Percentiles rank a stretch among this genome's conserved stretches.
These are phyloP conservation scores for Bucorvus abyssinicus DNA, from an alignment of 2,797 vertebrate genomes.

Conservation along the genomic window DNA sequence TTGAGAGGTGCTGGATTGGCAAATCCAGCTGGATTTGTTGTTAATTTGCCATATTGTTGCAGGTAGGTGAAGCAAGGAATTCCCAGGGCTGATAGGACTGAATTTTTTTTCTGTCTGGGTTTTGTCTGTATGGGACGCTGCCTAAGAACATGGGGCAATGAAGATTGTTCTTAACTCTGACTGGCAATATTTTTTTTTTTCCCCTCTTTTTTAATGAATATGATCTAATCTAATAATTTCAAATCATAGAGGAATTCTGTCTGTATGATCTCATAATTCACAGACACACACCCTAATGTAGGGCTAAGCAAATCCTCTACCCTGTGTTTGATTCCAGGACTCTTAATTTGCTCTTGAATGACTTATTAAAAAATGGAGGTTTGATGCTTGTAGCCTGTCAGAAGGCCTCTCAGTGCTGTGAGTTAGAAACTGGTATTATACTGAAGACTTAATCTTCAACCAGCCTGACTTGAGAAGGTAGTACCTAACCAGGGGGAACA, in stretches of 20 bases:
- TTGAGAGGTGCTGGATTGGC: background rate
- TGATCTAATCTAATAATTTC: background rate
- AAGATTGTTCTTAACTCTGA: background rate
- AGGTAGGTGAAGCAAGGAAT: background rate
- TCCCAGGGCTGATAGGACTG: background rate
- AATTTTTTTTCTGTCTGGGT: background rate
- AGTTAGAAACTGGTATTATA: background rate
- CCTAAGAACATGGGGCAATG: background rate
- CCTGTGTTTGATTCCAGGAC: background rate
- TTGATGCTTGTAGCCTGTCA: background rate
- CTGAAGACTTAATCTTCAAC: background rate
- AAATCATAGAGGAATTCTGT: background rate
- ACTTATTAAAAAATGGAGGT: background rate
- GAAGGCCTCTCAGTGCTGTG: background rate
- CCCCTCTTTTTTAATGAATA: background rate
- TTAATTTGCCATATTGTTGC: background rate
- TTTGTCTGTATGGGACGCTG: background rate
- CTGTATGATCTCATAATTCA: background rate
- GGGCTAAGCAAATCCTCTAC: background rate
- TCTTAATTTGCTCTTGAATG: background rate
- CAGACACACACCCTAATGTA: fast-evolving
- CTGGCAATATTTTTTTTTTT: background rate
- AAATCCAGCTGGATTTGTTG: background rate
- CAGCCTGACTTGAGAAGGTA: background rate
- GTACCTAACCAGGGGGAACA: background rate